A percentile compares a stretch with the other conserved stretches of the same genome.
phyloP scores from a whole-genome alignment of 2,888 invertebrate species.

The Serrognathus titanus region DNA sequence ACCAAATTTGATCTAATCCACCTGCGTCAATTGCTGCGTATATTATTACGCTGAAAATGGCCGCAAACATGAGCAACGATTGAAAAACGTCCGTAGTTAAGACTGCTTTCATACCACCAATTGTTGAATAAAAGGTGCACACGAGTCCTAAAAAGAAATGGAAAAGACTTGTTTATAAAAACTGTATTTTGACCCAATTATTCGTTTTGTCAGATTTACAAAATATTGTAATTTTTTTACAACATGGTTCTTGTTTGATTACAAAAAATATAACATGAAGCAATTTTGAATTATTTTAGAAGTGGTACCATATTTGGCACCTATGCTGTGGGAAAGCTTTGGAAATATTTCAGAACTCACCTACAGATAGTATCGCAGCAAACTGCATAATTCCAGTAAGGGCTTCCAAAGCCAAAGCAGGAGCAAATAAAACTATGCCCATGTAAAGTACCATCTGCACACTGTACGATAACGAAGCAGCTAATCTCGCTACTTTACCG shows the following conservation, averaged over 20 bases:
- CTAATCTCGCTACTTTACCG: constrained; percentile 68
- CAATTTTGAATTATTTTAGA: constrained; percentile 45
- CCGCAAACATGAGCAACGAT: constrained; percentile 79
- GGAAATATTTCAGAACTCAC: constrained; percentile 59
- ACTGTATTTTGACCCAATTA: too few species aligned
- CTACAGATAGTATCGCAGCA: constrained; percentile 71
- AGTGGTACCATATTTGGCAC: constrained; percentile 92
- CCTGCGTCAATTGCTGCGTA: constrained; percentile 69
- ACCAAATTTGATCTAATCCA: constrained; percentile 68
- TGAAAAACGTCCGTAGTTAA: constrained; percentile 84
- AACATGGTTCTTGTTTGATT: too few species aligned
- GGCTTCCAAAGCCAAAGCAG: constrained; percentile 84
- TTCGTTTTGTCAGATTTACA: too few species aligned
- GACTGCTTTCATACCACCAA: constrained; percentile 91
- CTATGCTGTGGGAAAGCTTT: constrained; percentile 98
- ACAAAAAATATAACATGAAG: too few species aligned
- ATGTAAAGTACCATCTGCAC: constrained; percentile 88
- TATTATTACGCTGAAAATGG: constrained; percentile 75
- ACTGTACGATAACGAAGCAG: constrained; percentile 81
- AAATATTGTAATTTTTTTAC: too few species aligned
- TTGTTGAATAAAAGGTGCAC: constrained; percentile 82
- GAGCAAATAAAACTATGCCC: constrained; percentile 91
- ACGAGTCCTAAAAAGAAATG: constrained; percentile 54
- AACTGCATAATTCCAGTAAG: constrained; percentile 73
- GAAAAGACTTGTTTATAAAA: not conserved